Evolutionary conservation across 2,888 invertebrate species (phyloP).

Genomic region (Cryptocephalus moraei): DNA sequence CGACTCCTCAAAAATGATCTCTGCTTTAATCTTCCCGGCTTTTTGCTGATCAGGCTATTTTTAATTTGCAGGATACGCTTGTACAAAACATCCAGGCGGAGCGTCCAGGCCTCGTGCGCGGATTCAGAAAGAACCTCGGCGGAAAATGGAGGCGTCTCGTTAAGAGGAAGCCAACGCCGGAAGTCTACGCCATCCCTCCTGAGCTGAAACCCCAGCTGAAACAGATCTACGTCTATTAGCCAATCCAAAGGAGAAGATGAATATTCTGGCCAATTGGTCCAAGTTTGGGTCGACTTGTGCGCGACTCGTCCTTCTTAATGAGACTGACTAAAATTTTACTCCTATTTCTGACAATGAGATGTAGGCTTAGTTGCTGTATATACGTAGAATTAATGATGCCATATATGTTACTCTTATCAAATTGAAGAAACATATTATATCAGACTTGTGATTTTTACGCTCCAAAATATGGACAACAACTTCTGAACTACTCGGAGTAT

Average conservation of each 20-base stretch:
- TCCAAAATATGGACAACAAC: neutral
- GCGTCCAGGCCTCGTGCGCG: constrained; percentile 65
- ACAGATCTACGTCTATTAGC: constrained; percentile 75
- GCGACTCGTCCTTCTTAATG: constrained; percentile 29
- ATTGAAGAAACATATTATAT: neutral
- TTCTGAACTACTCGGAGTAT: neutral
- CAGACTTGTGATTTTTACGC: neutral
- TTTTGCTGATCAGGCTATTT: constrained; percentile 18
- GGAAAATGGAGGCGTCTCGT: constrained; percentile 79
- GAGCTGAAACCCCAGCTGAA: constrained; percentile 80
- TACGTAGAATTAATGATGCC: neutral
- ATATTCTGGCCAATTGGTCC: constrained; percentile 5
- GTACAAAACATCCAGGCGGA: constrained; percentile 58
- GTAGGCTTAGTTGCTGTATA: neutral
- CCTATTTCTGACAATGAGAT: constrained; percentile 2
- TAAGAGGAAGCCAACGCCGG: constrained; percentile 72
- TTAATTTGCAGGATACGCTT: constrained; percentile 62
- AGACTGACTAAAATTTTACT: constrained; percentile 28
- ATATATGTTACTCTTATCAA: neutral
- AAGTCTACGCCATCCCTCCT: constrained; percentile 75
- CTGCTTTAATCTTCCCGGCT: neutral
- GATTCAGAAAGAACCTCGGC: constrained; percentile 76
- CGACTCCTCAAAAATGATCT: too few species aligned
- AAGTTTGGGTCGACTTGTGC: constrained; percentile 9
- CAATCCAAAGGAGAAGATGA: neutral